Evolutionary conservation across 2,888 invertebrate species (phyloP), one percentile per base, ranked within the genome.

Genomic region (Salpingus planirostris): DNA sequence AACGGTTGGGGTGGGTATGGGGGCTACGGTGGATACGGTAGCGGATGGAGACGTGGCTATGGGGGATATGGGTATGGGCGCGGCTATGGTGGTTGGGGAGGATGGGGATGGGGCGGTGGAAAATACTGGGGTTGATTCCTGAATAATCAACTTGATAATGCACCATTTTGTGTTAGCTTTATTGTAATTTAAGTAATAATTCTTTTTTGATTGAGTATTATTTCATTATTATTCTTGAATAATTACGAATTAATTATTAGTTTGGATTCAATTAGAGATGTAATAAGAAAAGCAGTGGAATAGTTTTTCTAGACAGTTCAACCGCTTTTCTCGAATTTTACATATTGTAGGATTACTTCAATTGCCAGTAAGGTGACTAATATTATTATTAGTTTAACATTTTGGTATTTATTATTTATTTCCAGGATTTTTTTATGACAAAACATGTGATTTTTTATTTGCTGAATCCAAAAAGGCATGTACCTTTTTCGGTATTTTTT

Each of bases 1-100:
- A 38, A 38, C 7, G 38, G 41, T 14, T 45, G 36, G 35, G 38
- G 45, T 2, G 37, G 43, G 10, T 35, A 35, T 11, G 30, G 38
- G 24, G n/a, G n/a, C 4, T 39, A 33, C 24, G 27, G 33, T 21
- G 21, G 13, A 4, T 32, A 27, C 21, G 27, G 28, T 14, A 7
- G 27, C 22, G 15, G 21, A 11, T 44, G 38, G 38, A 27, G 34
- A 24, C 31, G 38, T 11, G 42, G 43, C 7, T 38, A 28, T 10
- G 28, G 42, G 11, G 31, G 35, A 3, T 35, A 36, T 21, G 25
- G 38, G 15, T 43, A 36, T 29, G 44, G 47, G 7, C 33, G 40
- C 12, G 39, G 33, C 7, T 33, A 12, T 11, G 33, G 34, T 2
- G 30, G 34, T 13, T 28, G 25, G 15, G 27, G 45, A 14, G 42